Conservation (phyloP, 2,888 invertebrate genomes). For the Brachyptera putata region DNA sequence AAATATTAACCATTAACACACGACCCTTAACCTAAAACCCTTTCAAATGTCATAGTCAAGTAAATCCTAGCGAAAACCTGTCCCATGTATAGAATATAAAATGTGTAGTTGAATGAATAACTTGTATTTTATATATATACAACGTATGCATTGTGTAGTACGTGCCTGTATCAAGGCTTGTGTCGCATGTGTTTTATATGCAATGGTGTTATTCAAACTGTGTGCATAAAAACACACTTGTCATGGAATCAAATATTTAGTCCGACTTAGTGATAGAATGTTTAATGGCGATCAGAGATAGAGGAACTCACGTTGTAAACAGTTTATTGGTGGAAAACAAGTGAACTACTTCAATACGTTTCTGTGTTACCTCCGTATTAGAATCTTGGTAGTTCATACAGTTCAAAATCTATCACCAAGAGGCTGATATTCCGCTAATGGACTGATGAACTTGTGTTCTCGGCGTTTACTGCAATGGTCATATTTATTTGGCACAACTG, state of each 20-base stretch:
- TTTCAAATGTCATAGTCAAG: slow-evolving; percentile 2
- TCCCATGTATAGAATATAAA: background rate
- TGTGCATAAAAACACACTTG: background rate
- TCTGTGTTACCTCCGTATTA: too few relatives aligned
- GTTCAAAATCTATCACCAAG: too few relatives aligned
- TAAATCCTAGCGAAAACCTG: slow-evolving; percentile 7
- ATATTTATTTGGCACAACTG: too few relatives aligned
- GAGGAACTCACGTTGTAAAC: too few relatives aligned
- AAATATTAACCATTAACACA: slow-evolving; percentile 12
- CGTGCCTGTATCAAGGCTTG: too few relatives aligned
- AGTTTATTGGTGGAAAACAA: too few relatives aligned
- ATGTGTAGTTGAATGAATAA: slow-evolving; percentile 2
- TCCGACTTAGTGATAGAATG: slow-evolving; percentile 1
- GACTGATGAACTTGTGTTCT: too few relatives aligned
- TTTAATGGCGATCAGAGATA: background rate
- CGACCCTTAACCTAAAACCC: slow-evolving; percentile 8
- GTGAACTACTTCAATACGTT: too few relatives aligned
- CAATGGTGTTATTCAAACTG: background rate
- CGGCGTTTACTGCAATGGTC: too few relatives aligned
- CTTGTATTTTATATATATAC: background rate
- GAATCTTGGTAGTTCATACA: too few relatives aligned
- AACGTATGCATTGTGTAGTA: too few relatives aligned
- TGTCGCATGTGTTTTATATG: background rate
- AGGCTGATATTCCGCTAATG: too few relatives aligned
- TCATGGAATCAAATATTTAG: slow-evolving; percentile 8